Percentiles rank a stretch among this genome's conserved stretches.
These are phyloP conservation scores for Drosophila nannoptera DNA, from an alignment of 1,140 invertebrate species.

Conservation along the genomic window DNA sequence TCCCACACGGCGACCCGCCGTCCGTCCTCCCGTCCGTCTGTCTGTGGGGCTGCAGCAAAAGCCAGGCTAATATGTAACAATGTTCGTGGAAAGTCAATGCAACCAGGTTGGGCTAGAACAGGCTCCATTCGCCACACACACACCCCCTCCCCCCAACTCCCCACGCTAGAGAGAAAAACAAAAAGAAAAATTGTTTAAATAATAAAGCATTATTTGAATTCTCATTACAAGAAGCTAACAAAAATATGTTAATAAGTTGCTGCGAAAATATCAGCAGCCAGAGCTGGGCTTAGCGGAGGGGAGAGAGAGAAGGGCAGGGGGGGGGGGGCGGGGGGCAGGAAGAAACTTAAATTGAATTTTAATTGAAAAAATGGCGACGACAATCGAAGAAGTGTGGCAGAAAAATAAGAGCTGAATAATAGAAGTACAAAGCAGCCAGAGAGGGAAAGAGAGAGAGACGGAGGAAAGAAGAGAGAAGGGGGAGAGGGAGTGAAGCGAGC, in stretches of 20 bases:
- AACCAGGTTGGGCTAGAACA: neutral
- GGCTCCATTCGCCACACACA: no score
- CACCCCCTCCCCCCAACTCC: no score
- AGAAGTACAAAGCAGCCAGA: neutral
- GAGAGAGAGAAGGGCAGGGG: neutral
- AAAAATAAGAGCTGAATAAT: conserved; percentile 9
- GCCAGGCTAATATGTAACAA: conserved; percentile 27
- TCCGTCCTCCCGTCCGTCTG: neutral
- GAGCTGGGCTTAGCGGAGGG: neutral
- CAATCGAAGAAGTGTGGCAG: conserved; percentile 34
- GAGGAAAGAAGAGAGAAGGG: neutral
- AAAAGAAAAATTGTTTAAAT: conserved; percentile 14
- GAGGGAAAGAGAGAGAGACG: neutral
- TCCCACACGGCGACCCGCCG: neutral
- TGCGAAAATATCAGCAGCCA: no score
- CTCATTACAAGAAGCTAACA: conserved; percentile 16
- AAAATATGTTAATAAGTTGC: neutral
- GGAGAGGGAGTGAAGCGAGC: conserved; percentile 24
- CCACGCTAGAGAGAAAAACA: no score
- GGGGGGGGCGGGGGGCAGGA: conserved; percentile 8
- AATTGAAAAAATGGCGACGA: conserved; percentile 61
- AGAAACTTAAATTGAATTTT: conserved; percentile 61
- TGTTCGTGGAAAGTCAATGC: conserved; percentile 18
- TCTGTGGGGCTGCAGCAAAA: no score
- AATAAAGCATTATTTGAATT: conserved; percentile 26